Evolutionary conservation across 2,797 vertebrate genomes (phyloP).

Genomic region (Rallus crepitans): DNA sequence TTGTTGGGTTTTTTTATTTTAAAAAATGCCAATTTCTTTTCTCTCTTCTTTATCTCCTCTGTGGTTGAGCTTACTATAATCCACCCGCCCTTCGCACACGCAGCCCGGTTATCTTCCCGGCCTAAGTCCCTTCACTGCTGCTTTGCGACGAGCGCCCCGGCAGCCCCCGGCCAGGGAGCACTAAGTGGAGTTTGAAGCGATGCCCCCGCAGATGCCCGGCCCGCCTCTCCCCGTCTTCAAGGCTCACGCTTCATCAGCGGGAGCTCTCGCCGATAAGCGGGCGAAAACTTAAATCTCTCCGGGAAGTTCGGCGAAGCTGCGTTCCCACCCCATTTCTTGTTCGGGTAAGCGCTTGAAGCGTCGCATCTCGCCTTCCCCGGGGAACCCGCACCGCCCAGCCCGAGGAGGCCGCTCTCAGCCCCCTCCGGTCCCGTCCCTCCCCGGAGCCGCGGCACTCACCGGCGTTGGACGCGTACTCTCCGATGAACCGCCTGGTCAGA

Average conservation of each 20-base stretch:
- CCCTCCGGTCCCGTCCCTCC: rapidly evolving
- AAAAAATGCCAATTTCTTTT: not conserved
- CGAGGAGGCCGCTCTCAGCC: not conserved
- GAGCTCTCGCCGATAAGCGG: rapidly evolving
- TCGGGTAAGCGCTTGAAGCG: rapidly evolving
- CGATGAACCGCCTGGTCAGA: conserved; percentile 88
- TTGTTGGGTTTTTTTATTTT: too few relatives aligned
- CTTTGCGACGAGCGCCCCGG: rapidly evolving
- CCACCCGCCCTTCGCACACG: rapidly evolving
- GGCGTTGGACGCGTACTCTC: conserved; percentile 88
- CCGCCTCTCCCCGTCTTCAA: rapidly evolving
- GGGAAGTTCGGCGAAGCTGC: not conserved
- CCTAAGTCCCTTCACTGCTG: rapidly evolving
- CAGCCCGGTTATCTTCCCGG: not conserved
- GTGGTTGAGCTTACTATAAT: not conserved
- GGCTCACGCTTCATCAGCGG: rapidly evolving
- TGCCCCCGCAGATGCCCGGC: rapidly evolving
- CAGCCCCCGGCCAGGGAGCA: rapidly evolving
- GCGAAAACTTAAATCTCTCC: rapidly evolving
- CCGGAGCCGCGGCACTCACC: conserved; percentile 74
- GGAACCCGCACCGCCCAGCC: too few relatives aligned
- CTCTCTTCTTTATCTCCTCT: not conserved
- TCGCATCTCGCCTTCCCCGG: rapidly evolving
- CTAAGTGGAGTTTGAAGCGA: rapidly evolving
- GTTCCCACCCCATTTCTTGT: rapidly evolving